A percentile compares a stretch with the other conserved stretches of the same genome.
Evolutionary conservation across 2,113 vertebrate species (phyloP).

Genomic region (Heterotilapia buettikoferi): DNA sequence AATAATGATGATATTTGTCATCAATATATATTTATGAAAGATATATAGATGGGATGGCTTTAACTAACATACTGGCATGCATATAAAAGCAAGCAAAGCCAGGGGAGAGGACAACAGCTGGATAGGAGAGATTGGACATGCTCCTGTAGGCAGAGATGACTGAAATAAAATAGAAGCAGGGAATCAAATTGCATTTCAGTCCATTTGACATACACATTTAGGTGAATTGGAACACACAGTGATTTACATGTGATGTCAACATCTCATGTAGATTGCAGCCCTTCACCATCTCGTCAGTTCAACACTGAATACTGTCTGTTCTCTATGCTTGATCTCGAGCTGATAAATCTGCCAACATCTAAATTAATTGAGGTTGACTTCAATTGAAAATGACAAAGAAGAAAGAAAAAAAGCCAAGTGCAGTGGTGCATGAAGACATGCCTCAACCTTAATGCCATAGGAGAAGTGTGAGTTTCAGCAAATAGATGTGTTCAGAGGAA

Average conservation of each 20-base stretch:
- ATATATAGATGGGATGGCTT: slow-evolving; percentile 24
- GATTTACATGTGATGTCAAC: slow-evolving; percentile 3
- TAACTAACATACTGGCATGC: slow-evolving; percentile 28
- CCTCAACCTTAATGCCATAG: neutral
- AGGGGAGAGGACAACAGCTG: slow-evolving; percentile 27
- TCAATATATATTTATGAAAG: slow-evolving; percentile 21
- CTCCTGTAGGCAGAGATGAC: slow-evolving; percentile 6
- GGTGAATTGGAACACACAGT: neutral
- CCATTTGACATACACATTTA: slow-evolving; percentile 5
- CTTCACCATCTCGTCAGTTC: neutral
- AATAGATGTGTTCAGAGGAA: neutral
- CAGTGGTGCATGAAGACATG: neutral
- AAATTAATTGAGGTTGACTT: neutral
- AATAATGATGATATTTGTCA: neutral
- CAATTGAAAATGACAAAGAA: neutral
- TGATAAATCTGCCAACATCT: neutral
- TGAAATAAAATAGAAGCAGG: slow-evolving; percentile 27
- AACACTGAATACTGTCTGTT: neutral
- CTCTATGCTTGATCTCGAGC: neutral
- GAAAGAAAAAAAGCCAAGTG: neutral
- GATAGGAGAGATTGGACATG: neutral
- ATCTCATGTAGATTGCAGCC: neutral
- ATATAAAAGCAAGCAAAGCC: slow-evolving; percentile 61
- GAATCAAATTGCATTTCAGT: neutral
- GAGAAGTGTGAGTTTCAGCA: neutral